These are phyloP conservation scores for Seriola dumerili DNA, from an alignment of 2,113 vertebrate species.

Conservation along the genomic window DNA sequence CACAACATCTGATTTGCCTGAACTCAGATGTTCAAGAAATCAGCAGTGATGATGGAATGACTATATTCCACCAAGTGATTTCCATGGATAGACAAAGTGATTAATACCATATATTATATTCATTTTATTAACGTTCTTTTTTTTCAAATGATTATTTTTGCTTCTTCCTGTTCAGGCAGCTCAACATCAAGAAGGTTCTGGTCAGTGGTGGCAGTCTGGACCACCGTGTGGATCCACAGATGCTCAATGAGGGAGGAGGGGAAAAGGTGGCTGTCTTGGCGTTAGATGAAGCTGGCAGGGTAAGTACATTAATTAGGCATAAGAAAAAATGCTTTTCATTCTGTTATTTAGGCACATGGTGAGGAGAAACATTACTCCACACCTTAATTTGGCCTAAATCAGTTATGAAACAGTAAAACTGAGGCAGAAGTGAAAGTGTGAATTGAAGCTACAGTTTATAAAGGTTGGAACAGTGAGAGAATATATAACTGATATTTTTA, in stretches of 20 bases:
- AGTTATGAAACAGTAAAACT: background rate
- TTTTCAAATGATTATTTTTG: conserved; percentile 2
- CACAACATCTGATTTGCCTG: background rate
- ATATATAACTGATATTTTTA: conserved; percentile 28
- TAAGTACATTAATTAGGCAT: conserved; percentile 74
- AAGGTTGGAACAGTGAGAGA: conserved; percentile 3
- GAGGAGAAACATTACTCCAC: background rate
- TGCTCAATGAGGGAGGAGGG: conserved; percentile 91
- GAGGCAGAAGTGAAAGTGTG: background rate
- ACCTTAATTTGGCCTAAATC: background rate
- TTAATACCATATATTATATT: background rate
- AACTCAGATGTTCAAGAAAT: background rate
- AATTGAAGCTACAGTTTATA: background rate
- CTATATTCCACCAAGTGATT: background rate
- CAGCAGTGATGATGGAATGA: background rate
- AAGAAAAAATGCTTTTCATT: background rate
- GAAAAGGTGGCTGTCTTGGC: conserved; percentile 91
- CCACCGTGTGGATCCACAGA: conserved; percentile 91
- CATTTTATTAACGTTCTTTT: background rate
- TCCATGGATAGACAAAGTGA: background rate
- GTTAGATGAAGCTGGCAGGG: conserved; percentile 94
- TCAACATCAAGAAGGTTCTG: conserved; percentile 95
- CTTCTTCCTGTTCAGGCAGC: conserved; percentile 84
- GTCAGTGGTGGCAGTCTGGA: conserved; percentile 93
- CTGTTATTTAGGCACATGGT: background rate